Base-by-base conservation (phyloP, 1,140 invertebrate species). In the Trachelipus rathkii region DNA sequence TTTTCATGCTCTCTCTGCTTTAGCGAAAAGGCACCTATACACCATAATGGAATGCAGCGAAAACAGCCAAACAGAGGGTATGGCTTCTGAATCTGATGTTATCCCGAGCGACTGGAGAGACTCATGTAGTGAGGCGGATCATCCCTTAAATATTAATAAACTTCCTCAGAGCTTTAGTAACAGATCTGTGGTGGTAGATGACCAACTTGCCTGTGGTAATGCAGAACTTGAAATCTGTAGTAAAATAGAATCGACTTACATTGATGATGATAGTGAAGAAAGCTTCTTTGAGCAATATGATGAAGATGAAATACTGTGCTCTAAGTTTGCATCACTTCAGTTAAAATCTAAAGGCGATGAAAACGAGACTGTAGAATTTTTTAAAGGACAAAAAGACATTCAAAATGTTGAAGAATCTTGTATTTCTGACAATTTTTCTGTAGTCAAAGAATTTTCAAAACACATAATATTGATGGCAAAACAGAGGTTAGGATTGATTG, bases 31-130 rank as follows among this genome's bases (percentile, higher is more conserved):
- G 9, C 69, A 78, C 15, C 50, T 81, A 24, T 81, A 81, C 50
- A 81, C 80, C 1, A 81, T 81, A 15, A 73, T 81, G 10, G 80
- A 81, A 45, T 81, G 80, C 75, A 81, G 80, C 67, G 80, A 81
- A 76, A 77, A 75, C 11, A 81, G 80, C 43, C 66, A 75, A 1
- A 78, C 80, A 44, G 80, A 81, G 50, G 75, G 78, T n/a, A 50
- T 74, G 7, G 46, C 75, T 24, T 79, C 78, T 0, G 79, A 78
- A 44, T 70, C 79, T 24, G 80, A 81, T 71, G 23, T 77, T 10
- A 77, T 81, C 13, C 80, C 80, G 8, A 77, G 75, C 72, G 80
- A 81, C n/a, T 81, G 80, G 80, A 73, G 73, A 73, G 80, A 81
- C 8, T 77, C 80, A 2, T 45, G 46, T 5, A 81, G 77, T 53